Evolutionary conservation across 2,888 invertebrate genomes (phyloP).

Genomic region (Cerceris rybyensis): DNA sequence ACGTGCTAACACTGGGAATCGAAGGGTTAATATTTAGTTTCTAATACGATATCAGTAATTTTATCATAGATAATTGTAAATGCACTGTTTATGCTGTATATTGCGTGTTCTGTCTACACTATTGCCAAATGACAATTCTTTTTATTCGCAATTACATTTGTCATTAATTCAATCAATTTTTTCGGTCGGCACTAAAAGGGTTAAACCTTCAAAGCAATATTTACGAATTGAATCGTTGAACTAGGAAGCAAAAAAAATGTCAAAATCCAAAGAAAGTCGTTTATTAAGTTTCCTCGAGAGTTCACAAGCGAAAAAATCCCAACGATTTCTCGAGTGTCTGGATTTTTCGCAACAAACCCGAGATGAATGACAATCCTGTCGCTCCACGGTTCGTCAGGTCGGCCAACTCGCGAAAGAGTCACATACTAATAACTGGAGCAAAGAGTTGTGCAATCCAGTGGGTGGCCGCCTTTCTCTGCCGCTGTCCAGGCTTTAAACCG

Average conservation of each 20-base stretch:
- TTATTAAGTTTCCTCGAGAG: neutral
- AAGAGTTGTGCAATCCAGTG: conserved; percentile 76
- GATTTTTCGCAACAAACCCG: neutral
- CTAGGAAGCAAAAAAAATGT: neutral
- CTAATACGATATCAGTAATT: no score
- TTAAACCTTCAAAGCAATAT: no score
- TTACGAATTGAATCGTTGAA: no score
- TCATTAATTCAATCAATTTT: no score
- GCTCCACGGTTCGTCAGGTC: conserved; percentile 58
- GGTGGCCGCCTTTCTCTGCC: conserved; percentile 78
- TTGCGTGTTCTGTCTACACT: no score
- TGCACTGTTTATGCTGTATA: no score
- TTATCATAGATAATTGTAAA: no score
- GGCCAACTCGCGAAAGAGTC: conserved; percentile 57
- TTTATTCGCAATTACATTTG: no score
- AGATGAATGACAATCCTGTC: conserved; percentile 48
- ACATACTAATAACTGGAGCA: conserved; percentile 76
- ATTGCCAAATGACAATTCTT: no score
- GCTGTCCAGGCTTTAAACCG: conserved; percentile 52
- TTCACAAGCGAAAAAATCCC: neutral
- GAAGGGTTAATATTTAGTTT: no score
- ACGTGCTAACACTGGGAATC: no score
- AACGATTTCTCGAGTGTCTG: neutral
- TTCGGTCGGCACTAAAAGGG: no score
- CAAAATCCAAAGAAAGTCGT: neutral